These are phyloP conservation scores for Bos taurus DNA, from an alignment of 2,113 vertebrate species.

Conservation along the genomic window ARS-UCD2.0 NC_037333.1:72413001-72413500, in stretches of 20 bases:
- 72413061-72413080: background rate
- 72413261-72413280: background rate
- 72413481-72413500: no score
- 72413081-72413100: background rate
- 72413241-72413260: background rate
- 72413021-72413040: background rate
- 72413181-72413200: background rate
- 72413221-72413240: background rate
- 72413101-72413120: background rate
- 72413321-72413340: background rate
- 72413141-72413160: background rate
- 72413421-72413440: no score
- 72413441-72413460: no score
- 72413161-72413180: background rate
- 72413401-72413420: no score
- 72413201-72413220: background rate
- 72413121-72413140: background rate
- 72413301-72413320: background rate
- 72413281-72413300: background rate
- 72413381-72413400: no score
- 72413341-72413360: background rate
- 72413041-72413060: background rate
- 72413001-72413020: background rate
- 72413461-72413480: no score
- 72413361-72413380: no score